Evolutionary conservation across 2,888 invertebrate species (phyloP).

Genomic region (Aphelenchoides bicaudatus): DNA sequence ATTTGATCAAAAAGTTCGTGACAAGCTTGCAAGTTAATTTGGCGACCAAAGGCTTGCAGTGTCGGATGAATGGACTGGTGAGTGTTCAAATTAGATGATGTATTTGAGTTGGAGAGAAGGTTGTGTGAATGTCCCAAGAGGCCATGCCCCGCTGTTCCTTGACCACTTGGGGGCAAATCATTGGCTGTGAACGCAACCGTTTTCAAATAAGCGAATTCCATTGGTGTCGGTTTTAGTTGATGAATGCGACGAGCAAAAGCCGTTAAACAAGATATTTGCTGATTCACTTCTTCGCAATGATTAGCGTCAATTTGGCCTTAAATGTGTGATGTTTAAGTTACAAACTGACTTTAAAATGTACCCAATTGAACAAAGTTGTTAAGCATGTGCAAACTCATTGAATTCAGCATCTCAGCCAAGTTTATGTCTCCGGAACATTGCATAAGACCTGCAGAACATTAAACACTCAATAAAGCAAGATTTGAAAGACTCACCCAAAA

Average conservation of each 20-base stretch:
- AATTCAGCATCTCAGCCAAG: slow-evolving; percentile 67
- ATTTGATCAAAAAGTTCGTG: no score
- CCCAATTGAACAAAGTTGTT: background rate
- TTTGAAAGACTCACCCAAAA: no score
- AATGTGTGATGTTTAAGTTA: slow-evolving; percentile 70
- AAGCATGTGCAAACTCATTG: slow-evolving; percentile 16
- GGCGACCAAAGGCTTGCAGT: background rate
- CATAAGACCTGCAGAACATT: no score
- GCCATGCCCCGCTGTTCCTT: background rate
- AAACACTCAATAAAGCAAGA: no score
- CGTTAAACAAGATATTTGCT: slow-evolving; percentile 40
- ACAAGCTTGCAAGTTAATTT: background rate
- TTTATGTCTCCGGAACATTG: slow-evolving; percentile 75
- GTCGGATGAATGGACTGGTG: slow-evolving; percentile 24
- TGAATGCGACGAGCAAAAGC: slow-evolving; percentile 35
- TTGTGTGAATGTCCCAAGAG: slow-evolving; percentile 3
- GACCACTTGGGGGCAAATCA: slow-evolving; percentile 36
- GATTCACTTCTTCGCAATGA: slow-evolving; percentile 47
- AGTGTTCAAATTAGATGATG: slow-evolving; percentile 67
- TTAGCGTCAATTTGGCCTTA: slow-evolving; percentile 61
- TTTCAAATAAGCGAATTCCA: slow-evolving; percentile 59
- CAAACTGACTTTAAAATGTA: background rate
- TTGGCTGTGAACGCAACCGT: slow-evolving; percentile 56
- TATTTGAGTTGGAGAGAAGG: slow-evolving; percentile 65
- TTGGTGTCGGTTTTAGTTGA: slow-evolving; percentile 37